Base-by-base conservation (phyloP, 2,797 vertebrate genomes). In the Leptatherina wallacei region DNA sequence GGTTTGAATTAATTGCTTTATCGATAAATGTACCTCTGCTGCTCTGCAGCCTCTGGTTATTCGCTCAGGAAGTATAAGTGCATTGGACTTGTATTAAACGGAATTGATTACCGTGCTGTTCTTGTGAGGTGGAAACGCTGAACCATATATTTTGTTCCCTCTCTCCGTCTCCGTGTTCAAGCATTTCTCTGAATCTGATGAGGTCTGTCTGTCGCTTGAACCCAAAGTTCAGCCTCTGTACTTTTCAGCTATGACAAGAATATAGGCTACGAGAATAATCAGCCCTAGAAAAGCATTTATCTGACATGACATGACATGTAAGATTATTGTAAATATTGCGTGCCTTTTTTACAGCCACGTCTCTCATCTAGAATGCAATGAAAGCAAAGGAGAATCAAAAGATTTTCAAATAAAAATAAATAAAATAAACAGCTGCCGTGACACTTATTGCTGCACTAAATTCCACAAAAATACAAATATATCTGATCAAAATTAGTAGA, bases 31-130 rank as follows among this genome's bases (percentile, higher is more conserved):
- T 82, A 90, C 89, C 90, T 91, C 87, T 89, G 80, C 84, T 88
- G 80, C 84, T 88, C 85, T 88, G 91, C 91, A 93, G 91, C 85
- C 80, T 80, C 84, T 90, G 91, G 90, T 93, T 93, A 91, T 91
- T 93, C 78, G 83, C 80, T 73, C 85, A 87, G 83, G 87, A 95
- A 88, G 92, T 94, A 94, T 92, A 94, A 95, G 93, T 92, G 93
- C 91, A 94, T 94, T 93, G 91, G 90, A 93, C 94, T 93, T 90
- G 83, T 91, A 89, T 89, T 93, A 93, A 94, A 92, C 78, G 77
- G 87, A 93, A 93, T 94, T 91, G 92, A 94, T 94, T 92, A 85
- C 89, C 76, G 77, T 87, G 92, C 89, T 90, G 86, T 88, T 90
- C 87, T 88, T 87, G 87, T 75, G 83, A 78, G 75, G 70, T 84